Evolutionary conservation across 2,888 invertebrate genomes (phyloP).

Genomic region (Hydrotaea diabolus): DNA sequence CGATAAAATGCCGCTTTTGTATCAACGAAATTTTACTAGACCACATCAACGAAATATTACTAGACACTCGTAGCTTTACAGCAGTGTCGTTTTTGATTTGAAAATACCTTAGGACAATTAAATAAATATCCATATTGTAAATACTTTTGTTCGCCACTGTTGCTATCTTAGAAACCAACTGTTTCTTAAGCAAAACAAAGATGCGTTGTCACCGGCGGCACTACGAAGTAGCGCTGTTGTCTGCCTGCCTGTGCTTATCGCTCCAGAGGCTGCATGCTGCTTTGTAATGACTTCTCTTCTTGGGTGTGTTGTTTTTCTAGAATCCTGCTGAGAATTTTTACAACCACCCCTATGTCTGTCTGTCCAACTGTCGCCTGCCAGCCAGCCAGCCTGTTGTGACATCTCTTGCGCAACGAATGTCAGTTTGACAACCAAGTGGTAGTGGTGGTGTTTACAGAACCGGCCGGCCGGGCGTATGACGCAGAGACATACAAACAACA

Average conservation of each 20-base stretch:
- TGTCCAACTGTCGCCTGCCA: too few relatives aligned
- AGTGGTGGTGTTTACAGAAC: background rate
- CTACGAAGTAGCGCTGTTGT: background rate
- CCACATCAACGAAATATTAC: too few relatives aligned
- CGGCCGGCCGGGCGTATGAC: background rate
- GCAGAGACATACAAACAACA: constrained; percentile 15
- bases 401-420: constrained; percentile 12
- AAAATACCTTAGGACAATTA: too few relatives aligned
- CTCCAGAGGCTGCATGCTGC: background rate
- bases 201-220: background rate
- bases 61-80: too few relatives aligned
- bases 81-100: too few relatives aligned
- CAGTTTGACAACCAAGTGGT: constrained; percentile 10
- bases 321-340: constrained; percentile 61
- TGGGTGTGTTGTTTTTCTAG: background rate
- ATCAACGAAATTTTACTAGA: too few relatives aligned
- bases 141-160: background rate
- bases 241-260: background rate
- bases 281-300: background rate
- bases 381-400: constrained; percentile 31
- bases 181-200: background rate
- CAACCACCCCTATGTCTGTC: constrained; percentile 55
- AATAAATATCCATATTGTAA: too few relatives aligned
- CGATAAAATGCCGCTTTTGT: too few relatives aligned
- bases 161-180: background rate